A percentile compares a stretch with the other conserved stretches of the same genome.
These are phyloP conservation scores for Caenorhabditis sulstoni DNA, from an alignment of 2,888 invertebrate species.

Conservation along the genomic window DNA sequence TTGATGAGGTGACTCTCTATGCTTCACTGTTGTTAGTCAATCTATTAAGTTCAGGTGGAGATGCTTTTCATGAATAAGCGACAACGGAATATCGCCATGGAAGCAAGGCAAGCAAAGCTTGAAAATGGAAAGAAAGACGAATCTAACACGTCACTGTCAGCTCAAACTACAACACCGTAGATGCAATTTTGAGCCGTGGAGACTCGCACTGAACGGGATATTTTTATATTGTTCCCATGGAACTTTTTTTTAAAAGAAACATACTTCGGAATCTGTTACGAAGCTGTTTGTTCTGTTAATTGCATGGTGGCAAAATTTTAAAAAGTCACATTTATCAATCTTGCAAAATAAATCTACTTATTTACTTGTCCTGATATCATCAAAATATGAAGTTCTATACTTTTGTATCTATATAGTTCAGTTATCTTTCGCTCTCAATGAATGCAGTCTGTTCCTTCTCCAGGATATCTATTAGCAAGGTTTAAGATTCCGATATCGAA, in stretches of 20 bases:
- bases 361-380: no score
- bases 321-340: no score
- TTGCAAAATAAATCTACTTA: no score
- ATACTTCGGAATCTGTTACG: neutral
- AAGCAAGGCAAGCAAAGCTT: constrained; percentile 36
- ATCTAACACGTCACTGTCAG: constrained; percentile 20
- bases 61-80: constrained; percentile 57
- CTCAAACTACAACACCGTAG: constrained; percentile 25
- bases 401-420: no score
- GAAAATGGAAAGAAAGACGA: constrained; percentile 5
- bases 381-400: no score
- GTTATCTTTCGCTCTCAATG: constrained; percentile 35
- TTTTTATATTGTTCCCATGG: constrained; percentile 20
- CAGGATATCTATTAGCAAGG: constrained; percentile 53
- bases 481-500: constrained; percentile 53
- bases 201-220: constrained; percentile 15
- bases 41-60: constrained; percentile 41
- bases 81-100: constrained; percentile 49
- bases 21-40: neutral
- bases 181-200: neutral
- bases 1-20: constrained; percentile 82
- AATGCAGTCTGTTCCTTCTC: constrained; percentile 55
- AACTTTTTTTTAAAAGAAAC: neutral
- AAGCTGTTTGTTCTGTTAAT: neutral
- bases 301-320: no score